Conservation (phyloP, 2,888 invertebrate genomes). For the Andricus curvator region DNA sequence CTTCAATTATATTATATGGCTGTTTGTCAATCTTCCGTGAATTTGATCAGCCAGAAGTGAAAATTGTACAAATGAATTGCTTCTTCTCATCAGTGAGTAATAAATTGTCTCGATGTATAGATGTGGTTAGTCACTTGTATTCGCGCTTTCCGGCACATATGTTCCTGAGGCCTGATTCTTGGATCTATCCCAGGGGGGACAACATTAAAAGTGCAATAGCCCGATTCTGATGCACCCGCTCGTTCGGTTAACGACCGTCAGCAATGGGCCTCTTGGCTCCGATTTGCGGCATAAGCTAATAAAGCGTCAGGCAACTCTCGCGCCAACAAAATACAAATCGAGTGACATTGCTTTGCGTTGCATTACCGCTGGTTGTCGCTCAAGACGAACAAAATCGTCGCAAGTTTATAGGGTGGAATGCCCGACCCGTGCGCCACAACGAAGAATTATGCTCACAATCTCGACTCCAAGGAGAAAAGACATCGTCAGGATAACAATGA, state of each 20-base stretch:
- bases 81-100: neutral
- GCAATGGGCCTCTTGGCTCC: conserved; percentile 66
- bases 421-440: conserved; percentile 30
- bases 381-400: conserved; percentile 36
- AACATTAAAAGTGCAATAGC: conserved; percentile 73
- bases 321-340: conserved; percentile 54
- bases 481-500: conserved; percentile 45
- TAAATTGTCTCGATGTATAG: neutral
- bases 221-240: conserved; percentile 61
- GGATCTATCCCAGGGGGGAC: conserved; percentile 67
- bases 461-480: conserved; percentile 11
- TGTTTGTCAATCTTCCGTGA: neutral
- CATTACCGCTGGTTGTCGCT: conserved; percentile 41
- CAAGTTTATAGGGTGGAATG: conserved; percentile 42
- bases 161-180: conserved; percentile 56
- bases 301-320: conserved; percentile 49
- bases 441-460: conserved; percentile 40
- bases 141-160: conserved; percentile 40
- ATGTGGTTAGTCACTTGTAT: conserved; percentile 15
- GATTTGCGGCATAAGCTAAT: conserved; percentile 50
- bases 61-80: neutral
- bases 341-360: conserved; percentile 10
- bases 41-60: neutral
- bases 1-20: neutral
- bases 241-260: conserved; percentile 66